These are phyloP conservation scores for Eupithecia subumbrata DNA, from an alignment of 2,888 invertebrate genomes.

Conservation along the genomic window DNA sequence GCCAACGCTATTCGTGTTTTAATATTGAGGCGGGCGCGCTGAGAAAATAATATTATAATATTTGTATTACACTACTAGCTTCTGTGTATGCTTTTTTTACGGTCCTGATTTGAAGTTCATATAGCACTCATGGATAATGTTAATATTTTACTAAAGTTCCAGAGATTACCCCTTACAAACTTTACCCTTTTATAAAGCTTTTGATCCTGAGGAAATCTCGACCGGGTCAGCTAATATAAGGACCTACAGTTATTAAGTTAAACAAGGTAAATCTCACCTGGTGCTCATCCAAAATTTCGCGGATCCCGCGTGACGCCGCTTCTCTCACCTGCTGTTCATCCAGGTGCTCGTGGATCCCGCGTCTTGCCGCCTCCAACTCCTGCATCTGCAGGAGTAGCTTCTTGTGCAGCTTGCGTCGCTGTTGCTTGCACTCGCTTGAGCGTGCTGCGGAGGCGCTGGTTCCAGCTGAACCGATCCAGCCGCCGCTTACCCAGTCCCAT, in stretches of 20 bases:
- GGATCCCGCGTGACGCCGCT: not conserved
- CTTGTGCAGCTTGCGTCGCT: conserved; percentile 88
- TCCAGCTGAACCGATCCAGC: conserved; percentile 60
- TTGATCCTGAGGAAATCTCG: not conserved
- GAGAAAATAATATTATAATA: conserved; percentile 18
- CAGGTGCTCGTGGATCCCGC: conserved; percentile 85
- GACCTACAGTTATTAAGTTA: not conserved
- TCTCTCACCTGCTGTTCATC: conserved; percentile 84
- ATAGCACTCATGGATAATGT: not conserved
- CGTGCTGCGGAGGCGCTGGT: conserved; percentile 59
- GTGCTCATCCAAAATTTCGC: not conserved
- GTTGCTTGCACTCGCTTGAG: conserved; percentile 76
- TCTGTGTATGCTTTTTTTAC: not conserved
- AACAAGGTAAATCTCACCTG: not conserved
- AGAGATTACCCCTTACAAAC: not conserved
- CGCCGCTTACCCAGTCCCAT: conserved; percentile 96
- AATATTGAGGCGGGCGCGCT: conserved; percentile 68
- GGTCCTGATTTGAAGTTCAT: not conserved
- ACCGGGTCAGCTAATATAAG: too few relatives aligned
- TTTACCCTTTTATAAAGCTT: not conserved
- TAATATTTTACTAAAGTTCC: not conserved
- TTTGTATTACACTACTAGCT: not conserved
- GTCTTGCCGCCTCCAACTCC: conserved; percentile 87
- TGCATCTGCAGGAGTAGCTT: conserved; percentile 87
- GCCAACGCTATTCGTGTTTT: conserved; percentile 79